These are phyloP conservation scores for Drosophila novamexicana DNA, from an alignment of 1,140 invertebrate genomes.

Conservation along the genomic window DNA sequence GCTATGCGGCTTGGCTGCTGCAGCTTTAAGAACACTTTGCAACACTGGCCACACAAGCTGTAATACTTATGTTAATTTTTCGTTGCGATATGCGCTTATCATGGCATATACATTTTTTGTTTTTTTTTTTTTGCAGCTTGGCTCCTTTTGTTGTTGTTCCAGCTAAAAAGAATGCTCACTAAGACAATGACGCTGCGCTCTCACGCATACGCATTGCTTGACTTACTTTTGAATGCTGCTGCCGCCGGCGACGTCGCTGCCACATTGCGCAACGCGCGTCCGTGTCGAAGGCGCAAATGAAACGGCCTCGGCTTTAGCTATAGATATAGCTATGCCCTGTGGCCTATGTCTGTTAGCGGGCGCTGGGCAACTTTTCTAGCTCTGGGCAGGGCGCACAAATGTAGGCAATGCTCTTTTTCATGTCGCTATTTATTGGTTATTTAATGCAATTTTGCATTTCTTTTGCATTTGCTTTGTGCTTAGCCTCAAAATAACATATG, in stretches of 20 bases:
- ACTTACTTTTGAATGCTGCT: conserved; percentile 60
- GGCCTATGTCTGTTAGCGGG: conserved; percentile 31
- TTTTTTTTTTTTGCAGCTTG: not conserved
- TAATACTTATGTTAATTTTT: conserved; percentile 28
- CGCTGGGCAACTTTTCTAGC: conserved; percentile 32
- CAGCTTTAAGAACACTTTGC: conserved; percentile 1
- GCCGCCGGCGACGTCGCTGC: conserved; percentile 59
- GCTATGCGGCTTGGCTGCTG: not conserved
- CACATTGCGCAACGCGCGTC: conserved; percentile 76
- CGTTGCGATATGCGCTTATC: conserved; percentile 28
- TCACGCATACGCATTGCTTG: conserved; percentile 48
- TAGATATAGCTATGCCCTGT: conserved; percentile 37
- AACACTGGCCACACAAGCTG: conserved; percentile 2
- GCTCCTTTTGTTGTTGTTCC: conserved; percentile 19
- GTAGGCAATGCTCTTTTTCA: conserved; percentile 57
- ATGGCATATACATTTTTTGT: conserved; percentile 15
- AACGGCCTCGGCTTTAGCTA: conserved; percentile 39
- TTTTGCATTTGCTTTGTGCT: not conserved
- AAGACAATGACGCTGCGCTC: conserved; percentile 25
- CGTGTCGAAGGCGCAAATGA: conserved; percentile 23
- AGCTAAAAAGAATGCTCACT: conserved; percentile 27
- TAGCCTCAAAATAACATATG: not conserved
- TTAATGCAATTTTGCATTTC: conserved; percentile 27
- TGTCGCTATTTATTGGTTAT: conserved; percentile 6
- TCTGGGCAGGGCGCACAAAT: conserved; percentile 59